phyloP scores from a whole-genome alignment of 2,113 vertebrate genomes.

The Mirza zaza region DNA sequence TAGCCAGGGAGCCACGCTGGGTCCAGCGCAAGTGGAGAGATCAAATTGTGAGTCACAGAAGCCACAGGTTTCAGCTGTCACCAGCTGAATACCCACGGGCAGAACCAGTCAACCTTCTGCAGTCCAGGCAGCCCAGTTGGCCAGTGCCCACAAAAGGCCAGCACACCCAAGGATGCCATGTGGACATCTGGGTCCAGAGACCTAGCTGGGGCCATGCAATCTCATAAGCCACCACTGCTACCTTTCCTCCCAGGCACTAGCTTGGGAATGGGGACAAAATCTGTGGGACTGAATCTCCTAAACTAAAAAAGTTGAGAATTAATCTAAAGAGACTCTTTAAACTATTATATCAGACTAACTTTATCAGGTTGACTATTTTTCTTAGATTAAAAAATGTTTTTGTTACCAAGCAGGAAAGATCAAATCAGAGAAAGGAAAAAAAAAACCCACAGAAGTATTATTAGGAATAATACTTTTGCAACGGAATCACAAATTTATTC shows the following conservation, averaged over 20 bases:
- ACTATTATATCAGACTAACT: neutral
- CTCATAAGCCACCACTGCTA: neutral
- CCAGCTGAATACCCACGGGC: neutral
- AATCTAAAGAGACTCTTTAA: neutral
- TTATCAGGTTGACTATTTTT: neutral
- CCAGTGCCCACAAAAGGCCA: neutral
- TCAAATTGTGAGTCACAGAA: neutral
- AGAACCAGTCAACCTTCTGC: neutral
- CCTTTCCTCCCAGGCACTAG: neutral
- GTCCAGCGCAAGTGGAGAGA: neutral
- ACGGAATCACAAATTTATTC: neutral
- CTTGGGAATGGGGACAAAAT: neutral
- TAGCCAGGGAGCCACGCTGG: neutral
- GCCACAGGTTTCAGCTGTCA: neutral
- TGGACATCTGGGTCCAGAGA: neutral
- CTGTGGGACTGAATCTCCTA: neutral
- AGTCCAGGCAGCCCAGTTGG: neutral
- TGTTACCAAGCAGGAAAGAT: neutral
- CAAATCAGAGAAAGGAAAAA: neutral
- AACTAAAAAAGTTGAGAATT: neutral
- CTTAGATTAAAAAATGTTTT: neutral
- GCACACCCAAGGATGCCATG: neutral
- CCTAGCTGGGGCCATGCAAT: neutral
- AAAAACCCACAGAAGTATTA: neutral
- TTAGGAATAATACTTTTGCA: neutral